Base-by-base conservation (phyloP, 2,113 vertebrate species). In the Entomyzon cyanotis region DNA sequence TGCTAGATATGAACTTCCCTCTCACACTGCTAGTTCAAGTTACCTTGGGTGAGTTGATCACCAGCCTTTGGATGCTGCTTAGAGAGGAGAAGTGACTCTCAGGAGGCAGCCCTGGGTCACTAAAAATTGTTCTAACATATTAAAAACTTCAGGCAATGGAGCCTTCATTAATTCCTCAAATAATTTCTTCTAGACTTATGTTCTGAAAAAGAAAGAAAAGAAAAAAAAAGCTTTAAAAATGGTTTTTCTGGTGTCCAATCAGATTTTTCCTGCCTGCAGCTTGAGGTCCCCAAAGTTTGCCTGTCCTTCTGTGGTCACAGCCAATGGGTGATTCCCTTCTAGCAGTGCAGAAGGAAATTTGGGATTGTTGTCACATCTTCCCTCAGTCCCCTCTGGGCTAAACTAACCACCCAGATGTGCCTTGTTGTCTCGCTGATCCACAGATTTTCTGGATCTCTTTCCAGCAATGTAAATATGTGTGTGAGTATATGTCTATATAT, bases 221-320 rank as follows among this genome's bases (percentile, higher is more conserved):
- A 11, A n/a, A 30, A 25, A 33, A n/a, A 37, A 27, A 10, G 2
- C 1, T 44, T 79, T 44, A 16, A 4, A 67, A 65, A 62, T 24
- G 24, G 9, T 84, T 55, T 31, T 69, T 46, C 19, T 8, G 6
- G 20, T 12, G 21, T 52, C 8, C 41, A 49, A 53, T 8, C 39
- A 56, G 22, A 30, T 17, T 65, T 87, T 74, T 70, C 11, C 18
- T 69, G 58, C 30, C 15, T 62, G 55, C n/a, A 60, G 1, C 58
- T 35, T n/a, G 50, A 74, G 59, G 53, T 68, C 10, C 33, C 81
- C n/a, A 7, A 1, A 47, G 31, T 41, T 74, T 70, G 30, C 3
- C n/a, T 33, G 0, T 60, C 21, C n/a, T 49, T 33, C 37, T 7
- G 0, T n/a, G 60, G n/a, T 24, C 50, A 27, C 1, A 3, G 64